Evolutionary conservation across 2,888 invertebrate species (phyloP).

Genomic region (Cephus sareptanus): DNA sequence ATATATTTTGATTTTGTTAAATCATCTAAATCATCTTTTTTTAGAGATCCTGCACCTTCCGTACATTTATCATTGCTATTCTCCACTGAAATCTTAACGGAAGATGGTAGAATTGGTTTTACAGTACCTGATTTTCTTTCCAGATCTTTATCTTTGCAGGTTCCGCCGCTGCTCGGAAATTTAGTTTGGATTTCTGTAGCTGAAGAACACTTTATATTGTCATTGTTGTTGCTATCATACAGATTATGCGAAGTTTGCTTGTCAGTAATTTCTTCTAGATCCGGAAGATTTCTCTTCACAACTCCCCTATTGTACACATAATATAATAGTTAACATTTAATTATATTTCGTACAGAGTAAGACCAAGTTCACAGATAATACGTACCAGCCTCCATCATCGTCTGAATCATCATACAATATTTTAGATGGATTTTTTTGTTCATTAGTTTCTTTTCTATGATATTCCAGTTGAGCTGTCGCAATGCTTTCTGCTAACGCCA

Average conservation of each 20-base stretch:
- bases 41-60: neutral
- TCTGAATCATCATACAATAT: neutral
- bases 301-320: neutral
- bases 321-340: slow-evolving; percentile 3
- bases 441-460: neutral
- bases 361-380: neutral
- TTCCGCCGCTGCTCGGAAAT: neutral
- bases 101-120: neutral
- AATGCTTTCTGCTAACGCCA: slow-evolving; percentile 30
- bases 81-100: neutral
- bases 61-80: neutral
- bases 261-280: slow-evolving; percentile 9
- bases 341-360: neutral
- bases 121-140: neutral
- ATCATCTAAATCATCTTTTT: neutral
- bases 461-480: slow-evolving; percentile 19
- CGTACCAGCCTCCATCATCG: slow-evolving; percentile 7
- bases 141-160: neutral
- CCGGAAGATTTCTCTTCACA: slow-evolving; percentile 25
- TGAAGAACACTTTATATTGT: neutral
- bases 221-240: slow-evolving; percentile 11
- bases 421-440: neutral
- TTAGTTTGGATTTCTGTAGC: neutral
- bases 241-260: slow-evolving; percentile 5
- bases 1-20: neutral